Evolutionary conservation across 2,797 vertebrate species (phyloP), one percentile per base, ranked within the genome.

Genomic region (Xenops minutus): DNA sequence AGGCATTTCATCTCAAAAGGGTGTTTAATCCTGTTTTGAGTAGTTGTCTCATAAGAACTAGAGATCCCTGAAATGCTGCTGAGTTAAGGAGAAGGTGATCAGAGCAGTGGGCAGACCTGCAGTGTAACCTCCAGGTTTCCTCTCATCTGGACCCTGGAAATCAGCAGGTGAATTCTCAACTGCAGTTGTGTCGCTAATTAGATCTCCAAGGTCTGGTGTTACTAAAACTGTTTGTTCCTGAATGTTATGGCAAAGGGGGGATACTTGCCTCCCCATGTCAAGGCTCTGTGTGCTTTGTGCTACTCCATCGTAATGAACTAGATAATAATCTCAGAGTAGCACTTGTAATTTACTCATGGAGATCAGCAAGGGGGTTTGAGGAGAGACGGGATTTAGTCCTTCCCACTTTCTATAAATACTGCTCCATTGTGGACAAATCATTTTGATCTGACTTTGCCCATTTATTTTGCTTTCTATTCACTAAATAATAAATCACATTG

Each of bases 401-500:
- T 92, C 83, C 71, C 94, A 76, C 77, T 90, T 96, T 94, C 88
- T 85, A 41, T 93, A 95, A 95, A 93, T 86, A 82, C 74, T 56
- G 36, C 61, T 88, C 21, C 41, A 15, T 87, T 93, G 92, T 91
- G 92, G 56, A 74, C 77, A 87, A 87, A 91, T 77, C 61, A 67
- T 94, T 92, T 92, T 95, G 71, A 87, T 95, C 93, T 93, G 90
- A 85, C 93, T 96, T 89, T 52, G 46, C 49, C 88, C 91, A 21
- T 92, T 93, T 94, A 90, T 94, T 96, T 96, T 82, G 83, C 68
- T 93, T 90, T 92, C 29, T 12, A 20, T 93, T 90, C 41, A 37
- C 66, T 95, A 85, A 95, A 94, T 87, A 95, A 93, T 93, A 96
- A 96, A 96, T 94, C 88, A 92, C 49, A 67, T 61, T 92, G 74